Evolutionary conservation across 1,140 invertebrate species (phyloP), one percentile per base, ranked within the genome.

Genomic region (Phenacoccus solenopsis): DNA sequence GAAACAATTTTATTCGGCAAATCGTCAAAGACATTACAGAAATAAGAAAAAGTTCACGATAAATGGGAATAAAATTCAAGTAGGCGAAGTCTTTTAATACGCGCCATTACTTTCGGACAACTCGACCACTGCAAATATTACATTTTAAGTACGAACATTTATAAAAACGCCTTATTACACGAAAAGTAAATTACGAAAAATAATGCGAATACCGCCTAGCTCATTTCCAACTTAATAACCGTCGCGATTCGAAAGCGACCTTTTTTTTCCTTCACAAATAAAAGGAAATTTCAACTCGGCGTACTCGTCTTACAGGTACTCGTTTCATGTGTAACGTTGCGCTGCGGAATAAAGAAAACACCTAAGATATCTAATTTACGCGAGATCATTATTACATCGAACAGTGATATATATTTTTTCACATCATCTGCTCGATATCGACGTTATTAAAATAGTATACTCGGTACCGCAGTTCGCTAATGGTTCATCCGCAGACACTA

Each of bases 21-120:
- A 49, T 49, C 12, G 38, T 16, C 4, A n/a, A 49, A 49, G 13
- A 49, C 38, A 49, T 49, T 49, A 49, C 3, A n/a, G 38, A 49
- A 49, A 49, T 16, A 49, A 49, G 12, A n/a, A 49, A 16, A 49
- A 10, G 38, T 49, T 49, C 16, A 49, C 5, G 20, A 49, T 3
- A 49, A 49, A 32, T 32, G 13, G 5, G 13, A 32, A 32, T 7
- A 32, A 32, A 5, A 32, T 5, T 5, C 5, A 16, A 49, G 38
- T 49, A 49, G 38, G 38, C 38, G 38, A 49, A 49, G 38, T 49
- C 38, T 49, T n/a, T 49, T 49, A 49, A 49, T 49, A 49, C 38
- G 38, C 38, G 13, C 38, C 38, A 49, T 49, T 49, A 49, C 38
- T 49, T n/a, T n/a, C n/a, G n/a, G n/a, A n/a, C n/a, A n/a, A n/a